A percentile compares a stretch with the other conserved stretches of the same genome.
These are phyloP conservation scores for Tridacna gigas DNA, from an alignment of 2,888 invertebrate species.

Conservation along the genomic window DNA sequence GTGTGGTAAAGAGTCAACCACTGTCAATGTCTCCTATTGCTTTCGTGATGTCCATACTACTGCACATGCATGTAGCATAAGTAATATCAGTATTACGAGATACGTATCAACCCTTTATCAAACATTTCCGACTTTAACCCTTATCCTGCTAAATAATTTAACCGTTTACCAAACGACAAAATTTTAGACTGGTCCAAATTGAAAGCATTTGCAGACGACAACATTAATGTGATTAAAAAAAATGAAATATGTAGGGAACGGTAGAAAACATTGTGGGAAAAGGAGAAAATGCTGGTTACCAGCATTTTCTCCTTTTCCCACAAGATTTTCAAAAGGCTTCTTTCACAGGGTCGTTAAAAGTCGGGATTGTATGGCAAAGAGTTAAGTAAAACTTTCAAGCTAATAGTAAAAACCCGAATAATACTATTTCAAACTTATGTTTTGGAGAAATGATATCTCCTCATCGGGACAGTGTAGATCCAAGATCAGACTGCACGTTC, in stretches of 20 bases:
- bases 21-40: too few species aligned
- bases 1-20: too few species aligned
- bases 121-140: not conserved
- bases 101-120: not conserved
- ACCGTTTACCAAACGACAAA: constrained; percentile 5
- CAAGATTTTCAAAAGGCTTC: not conserved
- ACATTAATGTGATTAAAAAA: not conserved
- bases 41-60: too few species aligned
- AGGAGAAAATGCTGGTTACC: not conserved
- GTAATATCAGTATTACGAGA: too few species aligned
- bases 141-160: too few species aligned
- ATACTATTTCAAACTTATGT: too few species aligned
- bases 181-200: constrained; percentile 1
- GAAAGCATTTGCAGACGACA: not conserved
- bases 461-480: too few species aligned
- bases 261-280: not conserved
- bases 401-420: too few species aligned
- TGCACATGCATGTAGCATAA: too few species aligned
- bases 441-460: too few species aligned
- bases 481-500: too few species aligned
- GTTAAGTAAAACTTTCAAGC: too few species aligned
- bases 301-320: not conserved
- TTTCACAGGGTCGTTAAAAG: not conserved
- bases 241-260: not conserved
- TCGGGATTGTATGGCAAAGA: not conserved